Evolutionary conservation across 2,888 invertebrate genomes (phyloP).

Genomic region (Herminia tarsipennalis): DNA sequence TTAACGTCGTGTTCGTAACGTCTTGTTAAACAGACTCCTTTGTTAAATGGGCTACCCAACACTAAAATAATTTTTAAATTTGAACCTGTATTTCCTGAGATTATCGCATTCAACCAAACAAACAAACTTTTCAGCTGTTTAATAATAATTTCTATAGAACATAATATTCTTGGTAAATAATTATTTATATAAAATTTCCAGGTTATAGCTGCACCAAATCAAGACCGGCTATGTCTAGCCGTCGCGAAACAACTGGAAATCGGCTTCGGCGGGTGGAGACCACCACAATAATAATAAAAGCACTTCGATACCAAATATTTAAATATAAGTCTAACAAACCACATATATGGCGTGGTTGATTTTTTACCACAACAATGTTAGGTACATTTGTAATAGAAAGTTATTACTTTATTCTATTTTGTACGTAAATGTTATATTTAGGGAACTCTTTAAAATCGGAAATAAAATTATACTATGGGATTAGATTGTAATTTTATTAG

Average conservation of each 20-base stretch:
- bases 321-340: constrained; percentile 47
- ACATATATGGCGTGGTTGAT: constrained; percentile 64
- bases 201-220: constrained; percentile 90
- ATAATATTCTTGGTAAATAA: background rate
- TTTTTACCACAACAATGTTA: constrained; percentile 42
- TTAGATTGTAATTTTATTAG: constrained; percentile 1
- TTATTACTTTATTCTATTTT: constrained; percentile 43
- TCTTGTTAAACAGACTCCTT: too few species aligned
- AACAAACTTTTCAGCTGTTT: too few species aligned
- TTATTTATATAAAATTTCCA: constrained; percentile 57
- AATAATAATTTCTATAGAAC: too few species aligned
- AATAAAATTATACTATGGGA: background rate
- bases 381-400: constrained; percentile 28
- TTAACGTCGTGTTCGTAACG: too few species aligned
- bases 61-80: too few species aligned
- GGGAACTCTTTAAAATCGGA: constrained; percentile 40
- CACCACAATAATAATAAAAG: constrained; percentile 66
- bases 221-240: constrained; percentile 92
- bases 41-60: too few species aligned
- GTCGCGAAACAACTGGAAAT: constrained; percentile 92
- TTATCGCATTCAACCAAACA: too few species aligned
- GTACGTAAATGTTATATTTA: constrained; percentile 40
- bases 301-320: constrained; percentile 27
- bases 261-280: constrained; percentile 93
- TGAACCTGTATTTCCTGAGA: too few species aligned